phyloP scores from a whole-genome alignment of 2,797 vertebrate species.

The Sarcoramphus papa region DNA sequence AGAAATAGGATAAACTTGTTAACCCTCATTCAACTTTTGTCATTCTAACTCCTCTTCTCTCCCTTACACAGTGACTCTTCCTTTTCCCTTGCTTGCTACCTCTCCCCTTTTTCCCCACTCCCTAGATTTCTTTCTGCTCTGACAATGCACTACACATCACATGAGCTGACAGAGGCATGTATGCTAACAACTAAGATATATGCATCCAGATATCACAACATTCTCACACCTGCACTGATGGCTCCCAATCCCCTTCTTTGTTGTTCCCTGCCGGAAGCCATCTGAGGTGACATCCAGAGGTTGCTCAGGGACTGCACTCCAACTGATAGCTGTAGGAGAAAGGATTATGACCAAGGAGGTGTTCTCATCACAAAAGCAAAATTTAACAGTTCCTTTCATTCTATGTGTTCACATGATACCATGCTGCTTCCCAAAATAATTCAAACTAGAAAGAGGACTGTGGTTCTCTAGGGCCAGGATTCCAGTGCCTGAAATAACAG shows the following conservation, averaged over 20 bases:
- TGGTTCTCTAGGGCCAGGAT: background rate
- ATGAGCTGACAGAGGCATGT: background rate
- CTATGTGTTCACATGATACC: background rate
- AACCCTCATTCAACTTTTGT: background rate
- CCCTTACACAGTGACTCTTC: background rate
- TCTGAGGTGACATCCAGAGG: constrained; percentile 91
- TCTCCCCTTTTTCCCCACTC: background rate
- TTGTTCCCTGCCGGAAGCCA: constrained; percentile 91
- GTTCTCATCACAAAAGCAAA: background rate
- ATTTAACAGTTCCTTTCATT: background rate
- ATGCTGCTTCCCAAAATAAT: background rate
- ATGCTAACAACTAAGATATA: background rate
- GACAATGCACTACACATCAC: background rate
- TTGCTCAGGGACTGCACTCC: constrained; percentile 84
- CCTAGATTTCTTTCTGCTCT: background rate
- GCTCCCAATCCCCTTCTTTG: constrained; percentile 81
- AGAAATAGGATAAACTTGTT: background rate
- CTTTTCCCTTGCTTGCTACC: background rate
- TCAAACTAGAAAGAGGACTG: background rate
- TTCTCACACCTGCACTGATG: constrained; percentile 82
- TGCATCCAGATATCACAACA: background rate
- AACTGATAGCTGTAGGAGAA: constrained; percentile 85
- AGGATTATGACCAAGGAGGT: background rate
- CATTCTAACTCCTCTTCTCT: background rate
- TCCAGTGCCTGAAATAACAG: background rate